Conservation (phyloP, 2,113 vertebrate genomes). For the Guaruba guarouba region DNA sequence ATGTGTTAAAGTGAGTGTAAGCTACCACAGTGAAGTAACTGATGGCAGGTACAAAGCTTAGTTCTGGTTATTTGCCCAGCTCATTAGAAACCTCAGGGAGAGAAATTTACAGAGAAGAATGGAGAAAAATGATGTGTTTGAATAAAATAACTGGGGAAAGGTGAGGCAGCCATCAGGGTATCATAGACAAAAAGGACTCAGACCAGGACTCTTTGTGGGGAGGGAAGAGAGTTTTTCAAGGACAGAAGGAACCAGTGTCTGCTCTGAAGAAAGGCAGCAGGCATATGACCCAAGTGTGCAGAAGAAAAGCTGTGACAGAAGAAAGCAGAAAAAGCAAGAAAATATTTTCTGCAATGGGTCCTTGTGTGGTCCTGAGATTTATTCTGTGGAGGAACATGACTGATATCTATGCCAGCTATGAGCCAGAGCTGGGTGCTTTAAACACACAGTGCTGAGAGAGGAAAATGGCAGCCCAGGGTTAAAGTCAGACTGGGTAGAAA, state of each 20-base stretch:
- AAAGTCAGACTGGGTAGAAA: background rate
- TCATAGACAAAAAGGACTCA: background rate
- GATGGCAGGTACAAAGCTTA: background rate
- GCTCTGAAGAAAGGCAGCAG: background rate
- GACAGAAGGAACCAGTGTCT: background rate
- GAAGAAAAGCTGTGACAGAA: background rate
- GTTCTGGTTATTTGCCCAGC: background rate
- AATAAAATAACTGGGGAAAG: background rate
- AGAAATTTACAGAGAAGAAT: background rate
- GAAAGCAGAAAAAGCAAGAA: background rate
- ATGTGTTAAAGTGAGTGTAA: background rate
- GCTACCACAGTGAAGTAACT: background rate
- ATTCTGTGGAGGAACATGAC: background rate
- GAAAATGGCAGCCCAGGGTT: background rate
- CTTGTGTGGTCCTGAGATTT: background rate
- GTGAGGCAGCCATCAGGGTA: background rate
- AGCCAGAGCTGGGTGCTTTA: background rate
- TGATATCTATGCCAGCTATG: background rate
- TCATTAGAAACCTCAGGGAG: background rate
- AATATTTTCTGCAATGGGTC: background rate
- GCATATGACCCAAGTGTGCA: background rate
- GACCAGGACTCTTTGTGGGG: background rate
- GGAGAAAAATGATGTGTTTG: background rate
- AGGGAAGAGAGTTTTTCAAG: background rate
- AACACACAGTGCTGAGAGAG: background rate